Base-by-base conservation (phyloP, 2,888 invertebrate species). In the Drosophila glabriapex region DNA sequence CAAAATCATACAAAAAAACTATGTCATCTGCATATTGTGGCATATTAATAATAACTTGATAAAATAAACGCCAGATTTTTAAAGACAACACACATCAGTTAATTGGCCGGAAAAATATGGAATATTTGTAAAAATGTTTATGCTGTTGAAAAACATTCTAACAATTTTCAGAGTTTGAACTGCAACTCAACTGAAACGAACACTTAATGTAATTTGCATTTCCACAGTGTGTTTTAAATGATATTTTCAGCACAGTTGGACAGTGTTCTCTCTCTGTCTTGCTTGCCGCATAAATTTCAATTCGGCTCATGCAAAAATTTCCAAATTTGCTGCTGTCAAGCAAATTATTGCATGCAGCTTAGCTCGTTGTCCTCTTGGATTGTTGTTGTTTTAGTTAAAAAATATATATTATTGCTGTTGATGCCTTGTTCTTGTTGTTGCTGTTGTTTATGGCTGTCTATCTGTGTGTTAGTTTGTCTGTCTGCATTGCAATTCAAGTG, bases 191-290 rank as follows among this genome's bases (percentile, higher is more conserved):
- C 69, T 65, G 54, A 73, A 71, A 22, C 72, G 49, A 75, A 76
- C 78, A 82, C 81, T 84, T 89, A 78, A 86, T 83, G 79, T 79
- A 84, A 86, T 87, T 89, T 86, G 74, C 89, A 89, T 89, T 81
- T 69, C 68, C 61, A 66, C 72, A 52, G 63, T 59, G 4, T 70
- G 35, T 65, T 49, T 46, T 41, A 53, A 52, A 33, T 52, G 28
- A n/a, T 7, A 25, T 16, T 33, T 33, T n/a, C n/a, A 35, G 41
- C n/a, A 37, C 41, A 71, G 78, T 73, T 68, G 54, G 28, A 68
- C 67, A 76, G 39, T 71, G 16, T 16, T 16, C 22, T 9, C 0
- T 33, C 16, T 9, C 22, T 46, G 59, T 33, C 50, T 46, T 56
- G 28, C 43, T 19, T 68, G 59, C 61, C 65, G 68, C 65, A 85